phyloP scores from a whole-genome alignment of 35 echinoderm and acorn worm species.

The Anneissia japonica region DNA sequence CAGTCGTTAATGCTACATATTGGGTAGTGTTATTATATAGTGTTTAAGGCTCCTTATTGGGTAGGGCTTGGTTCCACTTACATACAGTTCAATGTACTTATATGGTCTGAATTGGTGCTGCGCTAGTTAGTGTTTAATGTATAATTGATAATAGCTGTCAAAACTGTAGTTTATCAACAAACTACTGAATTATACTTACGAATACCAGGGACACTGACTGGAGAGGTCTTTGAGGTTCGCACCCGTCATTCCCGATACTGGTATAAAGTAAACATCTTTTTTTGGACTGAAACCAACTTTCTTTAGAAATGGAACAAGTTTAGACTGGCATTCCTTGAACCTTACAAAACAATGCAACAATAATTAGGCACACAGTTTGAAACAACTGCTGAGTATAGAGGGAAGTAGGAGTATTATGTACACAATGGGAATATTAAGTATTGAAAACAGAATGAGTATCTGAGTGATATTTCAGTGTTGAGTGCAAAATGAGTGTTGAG shows the following conservation, averaged over 20 bases:
- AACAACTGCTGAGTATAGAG: too few relatives aligned
- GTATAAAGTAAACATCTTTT: slow-evolving; percentile 95
- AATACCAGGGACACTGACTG: slow-evolving; percentile 75
- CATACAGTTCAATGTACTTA: not conserved
- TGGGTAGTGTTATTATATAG: too few relatives aligned
- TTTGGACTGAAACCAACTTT: slow-evolving; percentile 90
- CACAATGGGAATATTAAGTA: too few relatives aligned
- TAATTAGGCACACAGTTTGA: too few relatives aligned
- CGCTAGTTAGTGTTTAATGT: not conserved
- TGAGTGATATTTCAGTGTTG: too few relatives aligned
- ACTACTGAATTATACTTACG: slow-evolving; percentile 20
- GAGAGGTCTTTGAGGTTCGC: slow-evolving; percentile 64
- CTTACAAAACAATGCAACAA: slow-evolving; percentile 18
- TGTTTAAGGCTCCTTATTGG: too few relatives aligned
- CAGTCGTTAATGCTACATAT: too few relatives aligned
- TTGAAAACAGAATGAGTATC: too few relatives aligned
- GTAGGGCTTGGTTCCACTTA: too few relatives aligned
- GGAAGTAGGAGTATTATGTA: too few relatives aligned
- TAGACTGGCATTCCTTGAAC: slow-evolving; percentile 76
- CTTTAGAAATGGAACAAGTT: slow-evolving; percentile 83
- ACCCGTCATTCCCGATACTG: slow-evolving; percentile 95
- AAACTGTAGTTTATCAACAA: not conserved
- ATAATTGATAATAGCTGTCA: not conserved
- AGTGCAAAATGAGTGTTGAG: too few relatives aligned
- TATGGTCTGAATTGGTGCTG: not conserved